A percentile compares a stretch with the other conserved stretches of the same genome.
These are phyloP conservation scores for Lasioglossum malachurum DNA, from an alignment of 2,888 invertebrate species.

Conservation along the genomic window DNA sequence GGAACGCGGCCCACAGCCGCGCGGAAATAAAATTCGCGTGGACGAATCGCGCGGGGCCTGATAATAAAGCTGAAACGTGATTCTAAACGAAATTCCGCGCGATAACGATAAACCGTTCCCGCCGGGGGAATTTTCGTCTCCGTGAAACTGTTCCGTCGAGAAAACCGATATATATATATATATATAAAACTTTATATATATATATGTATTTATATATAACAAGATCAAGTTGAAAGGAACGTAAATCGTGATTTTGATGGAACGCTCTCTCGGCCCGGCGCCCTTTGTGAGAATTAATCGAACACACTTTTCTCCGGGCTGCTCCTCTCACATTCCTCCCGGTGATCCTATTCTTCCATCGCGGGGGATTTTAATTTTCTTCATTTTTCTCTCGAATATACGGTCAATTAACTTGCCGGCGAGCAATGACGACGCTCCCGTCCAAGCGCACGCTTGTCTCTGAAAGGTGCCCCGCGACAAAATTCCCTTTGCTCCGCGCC, in stretches of 20 bases:
- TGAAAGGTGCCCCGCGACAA: not conserved
- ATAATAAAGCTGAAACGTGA: not conserved
- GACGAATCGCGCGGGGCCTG: not conserved
- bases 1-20: not conserved
- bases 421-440: not conserved
- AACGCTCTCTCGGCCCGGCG: not conserved
- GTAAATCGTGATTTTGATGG: not conserved
- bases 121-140: not conserved
- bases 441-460: not conserved
- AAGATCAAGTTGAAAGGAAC: conserved; percentile 32
- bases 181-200: not conserved
- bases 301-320: not conserved
- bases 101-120: not conserved
- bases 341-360: not conserved
- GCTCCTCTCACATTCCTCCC: not conserved
- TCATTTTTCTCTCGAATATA: not conserved
- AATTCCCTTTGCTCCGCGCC: not conserved
- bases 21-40: conserved; percentile 6
- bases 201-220: conserved; percentile 14
- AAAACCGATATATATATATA: not conserved
- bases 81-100: not conserved
- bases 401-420: not conserved
- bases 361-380: not conserved
- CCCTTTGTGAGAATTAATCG: conserved; percentile 24
- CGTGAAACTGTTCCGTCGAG: not conserved